These are phyloP conservation scores for Sphenopsis melanotis DNA, from an alignment of 2,797 vertebrate species.

Conservation along the genomic window DNA sequence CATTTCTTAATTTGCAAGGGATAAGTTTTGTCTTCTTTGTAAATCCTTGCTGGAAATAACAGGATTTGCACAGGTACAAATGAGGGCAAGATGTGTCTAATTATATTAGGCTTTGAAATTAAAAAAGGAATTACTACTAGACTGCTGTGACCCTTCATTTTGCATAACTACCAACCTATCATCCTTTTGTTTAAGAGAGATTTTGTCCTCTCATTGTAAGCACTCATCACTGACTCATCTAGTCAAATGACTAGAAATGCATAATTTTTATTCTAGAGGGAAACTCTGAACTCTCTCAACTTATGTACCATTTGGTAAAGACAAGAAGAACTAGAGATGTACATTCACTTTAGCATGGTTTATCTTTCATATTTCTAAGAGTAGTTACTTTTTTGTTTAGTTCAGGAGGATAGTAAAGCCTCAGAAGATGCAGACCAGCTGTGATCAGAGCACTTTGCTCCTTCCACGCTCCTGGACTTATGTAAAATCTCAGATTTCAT, in stretches of 20 bases:
- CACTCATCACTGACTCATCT: not conserved
- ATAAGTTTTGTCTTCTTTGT: not conserved
- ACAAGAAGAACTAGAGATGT: not conserved
- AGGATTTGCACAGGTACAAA: slow-evolving; percentile 16
- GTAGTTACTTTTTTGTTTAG: not conserved
- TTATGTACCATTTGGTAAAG: not conserved
- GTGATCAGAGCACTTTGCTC: not conserved
- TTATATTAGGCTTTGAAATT: not conserved
- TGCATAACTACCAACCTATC: not conserved
- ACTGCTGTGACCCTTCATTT: not conserved
- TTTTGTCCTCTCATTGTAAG: not conserved
- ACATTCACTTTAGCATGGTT: not conserved
- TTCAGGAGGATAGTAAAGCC: not conserved
- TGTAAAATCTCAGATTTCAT: not conserved
- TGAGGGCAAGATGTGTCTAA: not conserved
- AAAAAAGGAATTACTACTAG: not conserved
- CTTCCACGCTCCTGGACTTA: not conserved
- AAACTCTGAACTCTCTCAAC: not conserved
- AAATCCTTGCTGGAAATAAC: not conserved
- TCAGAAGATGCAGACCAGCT: not conserved
- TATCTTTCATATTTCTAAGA: not conserved
- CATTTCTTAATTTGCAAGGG: slow-evolving; percentile 8
- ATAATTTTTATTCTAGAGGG: not conserved
- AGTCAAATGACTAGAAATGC: not conserved
- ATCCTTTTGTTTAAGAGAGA: not conserved